Conservation (phyloP, 2,888 invertebrate species). For the Siphlonurus alternatus region DNA sequence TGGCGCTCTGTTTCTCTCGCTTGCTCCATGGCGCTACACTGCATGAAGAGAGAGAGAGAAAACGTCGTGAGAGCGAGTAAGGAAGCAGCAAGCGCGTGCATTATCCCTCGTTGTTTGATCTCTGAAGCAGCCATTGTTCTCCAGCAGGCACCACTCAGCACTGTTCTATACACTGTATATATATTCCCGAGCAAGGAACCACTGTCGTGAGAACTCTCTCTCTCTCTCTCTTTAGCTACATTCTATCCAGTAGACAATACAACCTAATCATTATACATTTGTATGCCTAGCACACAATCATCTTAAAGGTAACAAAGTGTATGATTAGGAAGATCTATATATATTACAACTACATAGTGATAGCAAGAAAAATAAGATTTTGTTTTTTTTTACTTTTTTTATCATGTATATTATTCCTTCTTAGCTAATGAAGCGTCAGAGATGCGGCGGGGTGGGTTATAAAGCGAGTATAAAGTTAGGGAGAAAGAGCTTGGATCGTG, state of each 20-base stretch:
- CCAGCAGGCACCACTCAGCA: not conserved
- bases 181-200: not conserved
- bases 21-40: no score
- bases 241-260: not conserved
- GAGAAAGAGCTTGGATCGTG: not conserved
- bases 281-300: not conserved
- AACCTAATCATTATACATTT: not conserved
- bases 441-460: not conserved
- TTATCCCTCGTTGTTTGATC: conserved; percentile 10
- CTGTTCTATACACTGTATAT: not conserved
- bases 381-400: not conserved
- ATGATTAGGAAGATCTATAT: not conserved
- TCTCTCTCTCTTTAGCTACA: conserved; percentile 5
- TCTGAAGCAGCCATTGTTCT: conserved; percentile 10
- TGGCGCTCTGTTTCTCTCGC: no score
- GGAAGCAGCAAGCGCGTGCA: conserved; percentile 3
- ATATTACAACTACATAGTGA: no score
- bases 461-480: no score
- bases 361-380: no score
- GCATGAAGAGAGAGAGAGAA: no score
- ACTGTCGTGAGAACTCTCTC: conserved; percentile 1
- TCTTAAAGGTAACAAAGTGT: not conserved
- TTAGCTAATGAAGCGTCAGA: not conserved
- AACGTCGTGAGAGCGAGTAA: not conserved
- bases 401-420: not conserved